Evolutionary conservation across 2,113 vertebrate genomes (phyloP), one percentile per base, ranked within the genome.

Genomic region (Phylloscopus whistleri): DNA sequence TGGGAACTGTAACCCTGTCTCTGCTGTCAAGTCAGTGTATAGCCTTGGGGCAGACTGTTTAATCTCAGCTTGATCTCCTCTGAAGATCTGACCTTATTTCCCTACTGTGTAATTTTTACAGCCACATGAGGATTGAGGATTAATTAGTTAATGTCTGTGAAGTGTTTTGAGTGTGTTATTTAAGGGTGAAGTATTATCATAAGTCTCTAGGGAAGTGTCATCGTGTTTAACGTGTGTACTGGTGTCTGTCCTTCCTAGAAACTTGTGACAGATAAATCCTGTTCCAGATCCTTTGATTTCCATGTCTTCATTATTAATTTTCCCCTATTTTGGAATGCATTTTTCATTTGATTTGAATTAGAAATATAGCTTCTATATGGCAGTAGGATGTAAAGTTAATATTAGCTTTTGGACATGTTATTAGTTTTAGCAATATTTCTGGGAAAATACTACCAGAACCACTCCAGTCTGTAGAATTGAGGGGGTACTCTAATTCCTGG

Each of bases 111-210:
- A 91, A 93, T 95, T 97, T 96, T 88, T 94, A 56, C 59, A 80
- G 88, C 72, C 90, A 70, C 68, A 35, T 37, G 91, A 88, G 91
- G 87, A 83, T 77, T 95, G 89, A 90, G 84, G 72, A 91, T 95
- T 95, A 94, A 95, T 96, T 97, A 96, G 84, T 93, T 96, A 95
- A 95, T 91, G 78, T 85, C 87, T 95, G 89, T 91, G 93, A 94
- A 96, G 85, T 4, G 11, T 94, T 92, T 69, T 68, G 64, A 95
- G 78, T 76, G 75, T 80, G 51, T 95, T 96, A 95, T 87, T 95
- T 94, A 95, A 96, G 77, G 84, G 81, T 84, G 69, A 90, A 94
- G 67, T 80, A 94, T 84, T 92, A 90, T 16, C 0, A 0, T 73
- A 75, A 82, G 64, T 78, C 74, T 81, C 77, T 64, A 55, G 73